phyloP scores from a whole-genome alignment of 2,113 vertebrate species.

The Actenoides lindsayi region DNA sequence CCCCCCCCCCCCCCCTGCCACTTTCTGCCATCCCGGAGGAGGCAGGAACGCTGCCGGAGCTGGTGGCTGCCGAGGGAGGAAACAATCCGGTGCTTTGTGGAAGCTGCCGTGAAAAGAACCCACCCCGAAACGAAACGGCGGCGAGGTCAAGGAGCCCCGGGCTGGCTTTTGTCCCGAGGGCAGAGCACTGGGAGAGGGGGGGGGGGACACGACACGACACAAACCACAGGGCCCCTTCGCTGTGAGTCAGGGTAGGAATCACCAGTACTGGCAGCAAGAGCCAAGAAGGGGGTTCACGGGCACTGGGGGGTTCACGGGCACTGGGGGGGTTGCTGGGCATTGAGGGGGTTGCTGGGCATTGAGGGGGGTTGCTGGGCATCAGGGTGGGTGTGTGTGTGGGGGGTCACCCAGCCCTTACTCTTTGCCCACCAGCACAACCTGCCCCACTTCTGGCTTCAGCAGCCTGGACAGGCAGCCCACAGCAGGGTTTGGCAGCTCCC shows the following conservation, averaged over 20 bases:
- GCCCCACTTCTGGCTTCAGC: neutral
- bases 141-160: neutral
- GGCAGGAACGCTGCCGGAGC: neutral
- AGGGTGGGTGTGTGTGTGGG: no score
- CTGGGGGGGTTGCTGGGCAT: neutral
- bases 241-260: neutral
- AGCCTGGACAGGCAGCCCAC: rapidly evolving
- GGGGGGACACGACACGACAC: neutral
- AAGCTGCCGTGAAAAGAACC: neutral
- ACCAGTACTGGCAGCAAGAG: neutral
- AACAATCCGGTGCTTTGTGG: conserved; percentile 26
- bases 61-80: neutral
- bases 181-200: neutral
- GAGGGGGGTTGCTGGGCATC: neutral
- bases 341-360: neutral
- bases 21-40: neutral
- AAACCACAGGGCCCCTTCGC: neutral
- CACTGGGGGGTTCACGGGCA: neutral
- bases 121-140: neutral
- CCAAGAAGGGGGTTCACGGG: neutral
- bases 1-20: rapidly evolving
- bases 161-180: neutral
- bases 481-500: neutral
- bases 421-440: neutral
- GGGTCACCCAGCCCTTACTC: neutral